These are phyloP conservation scores for Drosophila serrata DNA, from an alignment of 1,140 invertebrate species.

Conservation along the genomic window DNA sequence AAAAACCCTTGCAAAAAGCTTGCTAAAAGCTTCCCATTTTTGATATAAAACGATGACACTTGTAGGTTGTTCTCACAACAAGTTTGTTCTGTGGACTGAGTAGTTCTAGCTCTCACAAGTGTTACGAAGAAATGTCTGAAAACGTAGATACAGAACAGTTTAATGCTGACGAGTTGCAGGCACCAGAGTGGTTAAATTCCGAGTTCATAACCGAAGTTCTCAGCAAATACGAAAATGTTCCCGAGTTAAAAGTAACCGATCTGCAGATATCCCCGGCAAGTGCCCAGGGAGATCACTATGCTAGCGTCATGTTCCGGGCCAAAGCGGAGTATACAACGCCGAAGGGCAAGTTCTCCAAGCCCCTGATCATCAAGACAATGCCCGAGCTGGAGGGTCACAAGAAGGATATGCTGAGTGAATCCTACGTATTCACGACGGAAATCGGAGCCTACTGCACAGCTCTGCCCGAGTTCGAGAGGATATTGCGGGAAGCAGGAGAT, in stretches of 20 bases:
- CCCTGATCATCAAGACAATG: conserved; percentile 70
- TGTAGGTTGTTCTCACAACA: neutral
- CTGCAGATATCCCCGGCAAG: conserved; percentile 54
- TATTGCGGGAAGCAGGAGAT: conserved; percentile 48
- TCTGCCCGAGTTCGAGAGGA: conserved; percentile 57
- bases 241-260: conserved; percentile 30
- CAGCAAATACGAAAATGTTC: conserved; percentile 24
- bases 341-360: conserved; percentile 11
- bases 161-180: conserved; percentile 66
- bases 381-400: conserved; percentile 61
- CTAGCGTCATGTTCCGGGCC: conserved; percentile 71
- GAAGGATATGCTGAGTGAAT: conserved; percentile 49
- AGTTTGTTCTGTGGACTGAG: neutral
- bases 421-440: conserved; percentile 58
- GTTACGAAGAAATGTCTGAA: conserved; percentile 37
- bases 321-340: conserved; percentile 13
- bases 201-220: conserved; percentile 54
- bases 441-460: conserved; percentile 56
- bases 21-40: neutral
- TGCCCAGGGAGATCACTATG: conserved; percentile 77
- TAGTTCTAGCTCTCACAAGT: neutral
- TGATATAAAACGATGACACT: neutral
- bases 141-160: conserved; percentile 35
- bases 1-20: neutral
- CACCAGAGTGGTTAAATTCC: conserved; percentile 63